Percentiles rank a stretch among this genome's conserved stretches.
Evolutionary conservation across 2,113 vertebrate species (phyloP).

Genomic region (Prionailurus viverrinus): DNA sequence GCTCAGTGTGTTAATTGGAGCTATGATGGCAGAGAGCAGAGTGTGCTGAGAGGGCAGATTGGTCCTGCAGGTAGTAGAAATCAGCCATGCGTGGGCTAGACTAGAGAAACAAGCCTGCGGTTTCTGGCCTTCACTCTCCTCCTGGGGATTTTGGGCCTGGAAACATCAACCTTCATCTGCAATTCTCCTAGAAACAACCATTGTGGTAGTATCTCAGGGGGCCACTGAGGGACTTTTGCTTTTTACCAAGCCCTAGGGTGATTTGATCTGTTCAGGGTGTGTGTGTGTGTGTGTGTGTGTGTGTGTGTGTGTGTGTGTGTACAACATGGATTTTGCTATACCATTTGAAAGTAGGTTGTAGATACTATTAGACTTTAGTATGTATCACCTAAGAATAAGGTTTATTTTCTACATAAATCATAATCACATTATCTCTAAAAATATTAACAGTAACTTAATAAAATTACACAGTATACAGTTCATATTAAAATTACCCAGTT

Average conservation of each 20-base stretch:
- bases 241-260: background rate
- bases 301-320: background rate
- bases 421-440: background rate
- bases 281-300: background rate
- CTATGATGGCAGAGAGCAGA: conserved; percentile 57
- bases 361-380: background rate
- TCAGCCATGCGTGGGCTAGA: background rate
- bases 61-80: conserved; percentile 77
- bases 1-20: conserved; percentile 56
- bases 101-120: conserved; percentile 33
- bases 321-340: background rate
- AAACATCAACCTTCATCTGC: conserved; percentile 52
- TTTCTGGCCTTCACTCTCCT: conserved; percentile 62
- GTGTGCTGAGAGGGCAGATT: conserved; percentile 69
- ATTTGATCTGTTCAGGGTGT: background rate
- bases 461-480: background rate
- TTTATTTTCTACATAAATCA: background rate
- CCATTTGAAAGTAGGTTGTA: conserved; percentile 24
- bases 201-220: background rate
- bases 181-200: background rate
- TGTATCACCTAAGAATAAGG: background rate
- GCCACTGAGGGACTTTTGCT: background rate
- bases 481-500: conserved; percentile 1
- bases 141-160: conserved; percentile 29
- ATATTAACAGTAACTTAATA: background rate